Conservation (phyloP, 2,888 invertebrate species). For the Erannis defoliaria region DNA sequence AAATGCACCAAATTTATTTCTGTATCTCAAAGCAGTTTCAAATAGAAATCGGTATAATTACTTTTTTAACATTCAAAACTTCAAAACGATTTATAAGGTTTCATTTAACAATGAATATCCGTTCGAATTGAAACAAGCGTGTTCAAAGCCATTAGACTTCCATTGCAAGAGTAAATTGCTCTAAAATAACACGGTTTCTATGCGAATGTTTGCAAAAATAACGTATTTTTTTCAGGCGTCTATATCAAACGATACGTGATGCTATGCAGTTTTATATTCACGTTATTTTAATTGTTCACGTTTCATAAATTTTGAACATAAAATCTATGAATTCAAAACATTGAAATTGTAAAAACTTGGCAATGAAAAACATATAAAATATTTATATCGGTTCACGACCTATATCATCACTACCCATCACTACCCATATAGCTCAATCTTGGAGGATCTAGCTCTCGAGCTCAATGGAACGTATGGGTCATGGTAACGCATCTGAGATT, state of each 20-base stretch:
- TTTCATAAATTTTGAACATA: background rate
- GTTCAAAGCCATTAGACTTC: slow-evolving; percentile 14
- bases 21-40: too few species aligned
- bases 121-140: slow-evolving; percentile 11
- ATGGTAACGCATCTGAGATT: too few species aligned
- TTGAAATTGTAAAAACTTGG: too few species aligned
- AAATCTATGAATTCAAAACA: background rate
- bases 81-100: background rate
- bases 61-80: background rate
- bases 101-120: background rate
- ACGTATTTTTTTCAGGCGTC: background rate
- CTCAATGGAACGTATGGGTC: too few species aligned
- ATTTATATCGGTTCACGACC: too few species aligned
- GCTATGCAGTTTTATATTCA: background rate
- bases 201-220: slow-evolving; percentile 4
- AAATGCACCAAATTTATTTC: too few species aligned
- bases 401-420: too few species aligned
- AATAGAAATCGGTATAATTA: background rate
- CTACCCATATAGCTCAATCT: too few species aligned
- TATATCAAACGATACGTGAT: background rate
- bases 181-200: slow-evolving; percentile 10
- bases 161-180: slow-evolving; percentile 17
- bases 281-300: background rate
- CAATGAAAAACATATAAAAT: too few species aligned
- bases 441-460: too few species aligned